These are phyloP conservation scores for Stigmatopora argus DNA, from an alignment of 2,113 vertebrate species.

Conservation along the genomic window DNA sequence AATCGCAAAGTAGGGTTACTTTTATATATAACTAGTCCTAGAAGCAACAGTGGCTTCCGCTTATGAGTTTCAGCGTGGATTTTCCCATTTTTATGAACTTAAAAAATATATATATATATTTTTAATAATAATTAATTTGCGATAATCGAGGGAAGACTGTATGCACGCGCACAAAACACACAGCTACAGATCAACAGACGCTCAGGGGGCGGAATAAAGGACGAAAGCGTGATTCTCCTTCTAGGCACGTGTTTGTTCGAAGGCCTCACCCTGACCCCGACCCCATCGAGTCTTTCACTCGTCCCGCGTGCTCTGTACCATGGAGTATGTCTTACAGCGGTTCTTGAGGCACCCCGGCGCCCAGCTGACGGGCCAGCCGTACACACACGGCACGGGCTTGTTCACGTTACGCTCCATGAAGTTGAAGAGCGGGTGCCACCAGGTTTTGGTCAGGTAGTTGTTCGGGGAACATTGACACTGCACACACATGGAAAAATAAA, in stretches of 20 bases:
- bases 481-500: background rate
- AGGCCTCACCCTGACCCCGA: background rate
- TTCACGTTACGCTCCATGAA: slow-evolving; percentile 96
- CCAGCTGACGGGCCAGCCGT: slow-evolving; percentile 89
- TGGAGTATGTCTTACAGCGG: slow-evolving; percentile 91
- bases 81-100: too few species aligned
- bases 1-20: too few species aligned
- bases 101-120: too few species aligned
- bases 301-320: slow-evolving; percentile 82
- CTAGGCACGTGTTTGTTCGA: slow-evolving; percentile 12
- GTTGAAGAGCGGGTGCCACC: slow-evolving; percentile 96
- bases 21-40: too few species aligned
- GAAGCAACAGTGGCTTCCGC: too few species aligned
- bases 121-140: too few species aligned
- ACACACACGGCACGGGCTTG: slow-evolving; percentile 85
- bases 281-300: slow-evolving; percentile 51
- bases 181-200: too few species aligned
- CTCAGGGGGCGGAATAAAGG: background rate
- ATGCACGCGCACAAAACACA: too few species aligned
- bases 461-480: slow-evolving; percentile 85
- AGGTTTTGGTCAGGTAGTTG: slow-evolving; percentile 92
- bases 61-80: too few species aligned
- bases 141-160: too few species aligned
- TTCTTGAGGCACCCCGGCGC: slow-evolving; percentile 92
- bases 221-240: slow-evolving; percentile 14